A percentile compares a stretch with the other conserved stretches of the same genome.
phyloP scores from a whole-genome alignment of 2,113 vertebrate species.

The Tachycineta bicolor region DNA sequence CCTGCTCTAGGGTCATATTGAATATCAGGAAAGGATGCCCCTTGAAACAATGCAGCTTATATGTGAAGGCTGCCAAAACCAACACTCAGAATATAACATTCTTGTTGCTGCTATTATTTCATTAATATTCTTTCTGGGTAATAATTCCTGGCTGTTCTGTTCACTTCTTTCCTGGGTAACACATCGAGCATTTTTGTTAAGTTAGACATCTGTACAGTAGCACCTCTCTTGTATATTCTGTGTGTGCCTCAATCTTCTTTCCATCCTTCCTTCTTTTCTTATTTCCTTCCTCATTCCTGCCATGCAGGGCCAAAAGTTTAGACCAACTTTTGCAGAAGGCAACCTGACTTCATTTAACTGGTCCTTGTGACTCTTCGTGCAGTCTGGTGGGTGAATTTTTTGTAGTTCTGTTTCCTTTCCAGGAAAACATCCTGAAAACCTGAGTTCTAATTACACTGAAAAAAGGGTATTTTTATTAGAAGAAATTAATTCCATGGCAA shows the following conservation, averaged over 20 bases:
- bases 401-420: neutral
- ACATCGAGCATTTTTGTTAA: neutral
- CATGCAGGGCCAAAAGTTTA: neutral
- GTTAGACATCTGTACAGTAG: neutral
- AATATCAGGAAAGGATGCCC: neutral
- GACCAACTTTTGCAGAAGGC: neutral
- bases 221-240: neutral
- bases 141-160: neutral
- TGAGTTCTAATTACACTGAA: neutral
- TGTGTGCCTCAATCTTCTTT: neutral
- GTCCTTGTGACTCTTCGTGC: neutral
- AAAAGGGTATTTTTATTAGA: neutral
- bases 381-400: neutral
- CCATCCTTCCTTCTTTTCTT: neutral
- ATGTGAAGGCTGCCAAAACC: neutral
- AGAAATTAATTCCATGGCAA: neutral
- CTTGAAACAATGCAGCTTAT: neutral
- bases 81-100: neutral
- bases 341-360: neutral
- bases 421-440: neutral
- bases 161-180: neutral
- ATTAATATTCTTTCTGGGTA: neutral
- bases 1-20: neutral
- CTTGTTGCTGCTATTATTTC: neutral
- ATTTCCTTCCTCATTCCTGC: neutral